Evolutionary conservation across 1,140 invertebrate species (phyloP), one percentile per base, ranked within the genome.

Genomic region (Globodera ellingtonae): DNA sequence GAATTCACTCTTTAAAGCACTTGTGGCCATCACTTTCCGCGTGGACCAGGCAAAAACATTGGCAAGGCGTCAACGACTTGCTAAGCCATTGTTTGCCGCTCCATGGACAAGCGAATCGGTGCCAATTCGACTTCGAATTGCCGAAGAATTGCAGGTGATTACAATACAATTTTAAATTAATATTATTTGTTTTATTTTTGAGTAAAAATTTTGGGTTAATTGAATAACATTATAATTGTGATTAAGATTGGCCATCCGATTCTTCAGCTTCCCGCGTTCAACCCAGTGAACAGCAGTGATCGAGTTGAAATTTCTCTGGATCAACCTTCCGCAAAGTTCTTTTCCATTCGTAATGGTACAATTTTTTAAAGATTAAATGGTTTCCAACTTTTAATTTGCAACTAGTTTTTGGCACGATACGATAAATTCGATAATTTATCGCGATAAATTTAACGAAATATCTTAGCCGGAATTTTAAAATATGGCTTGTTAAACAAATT

Each of bases 111-210:
- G 56, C 46, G 75, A 76, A 76, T 56, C n/a, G 10, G 67, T 59
- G 67, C 18, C 67, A 24, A 76, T 76, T 67, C 62, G 67, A 62
- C 18, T 56, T 21, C 62, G 67, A 65, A 76, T 76, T 66, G 10
- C 75, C n/a, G 75, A 76, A 4, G 59, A 76, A 59, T 76, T 76
- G 67, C 59, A 21, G 18, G 75, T 76, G 67, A 76, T 44, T 35
- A 35, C 35, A 35, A 24, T 24, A 24, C 24, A 24, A 24, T 24
- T 24, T 3, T 2, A 35, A 35, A 35, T 35, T 35, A 35, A 35
- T 35, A 35, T 35, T 35, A 35, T 24, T 24, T 0, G 24, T 35
- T 35, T 35, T 35, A 35, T 35, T 35, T 35, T 10, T 56, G n/a
- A 10, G n/a, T 5, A 74, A 18, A 24, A 74, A 72, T 72, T 21